Conservation (phyloP, 35 echinoderm and acorn worm genomes). For the Holothuria glaberrima region DNA sequence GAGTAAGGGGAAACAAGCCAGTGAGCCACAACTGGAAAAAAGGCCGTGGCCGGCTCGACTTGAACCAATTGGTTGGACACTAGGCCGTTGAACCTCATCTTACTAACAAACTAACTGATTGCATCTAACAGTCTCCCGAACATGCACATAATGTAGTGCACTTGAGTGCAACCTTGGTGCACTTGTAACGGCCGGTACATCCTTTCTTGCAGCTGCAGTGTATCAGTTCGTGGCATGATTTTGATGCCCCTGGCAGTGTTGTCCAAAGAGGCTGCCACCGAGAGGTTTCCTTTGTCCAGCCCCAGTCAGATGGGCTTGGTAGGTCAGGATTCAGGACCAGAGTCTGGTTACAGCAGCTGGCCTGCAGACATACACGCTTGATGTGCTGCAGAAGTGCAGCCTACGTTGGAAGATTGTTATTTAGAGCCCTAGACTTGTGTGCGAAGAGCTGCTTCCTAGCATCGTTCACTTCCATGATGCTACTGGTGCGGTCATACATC, state of each 20-base stretch:
- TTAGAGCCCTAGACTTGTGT: not conserved
- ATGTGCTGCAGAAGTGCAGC: slow-evolving; percentile 60
- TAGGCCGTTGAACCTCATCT: too few species aligned
- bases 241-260: not conserved
- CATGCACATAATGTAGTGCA: too few species aligned
- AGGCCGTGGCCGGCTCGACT: too few species aligned
- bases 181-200: not conserved
- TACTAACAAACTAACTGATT: too few species aligned
- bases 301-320: slow-evolving; percentile 60
- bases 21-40: too few species aligned
- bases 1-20: too few species aligned
- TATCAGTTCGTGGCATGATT: not conserved
- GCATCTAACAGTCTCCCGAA: too few species aligned
- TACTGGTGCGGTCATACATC: slow-evolving; percentile 49
- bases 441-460: slow-evolving; percentile 54
- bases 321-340: too few species aligned
- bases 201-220: not conserved
- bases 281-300: slow-evolving; percentile 44
- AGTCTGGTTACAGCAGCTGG: slow-evolving; percentile 47
- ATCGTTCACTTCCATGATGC: not conserved
- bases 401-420: slow-evolving; percentile 56
- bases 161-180: not conserved
- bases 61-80: too few species aligned
- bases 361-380: slow-evolving; percentile 29
- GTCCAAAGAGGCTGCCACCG: slow-evolving; percentile 35